Evolutionary conservation across 2,113 vertebrate species (phyloP).

Genomic region (Dicrurus megarhynchus): DNA sequence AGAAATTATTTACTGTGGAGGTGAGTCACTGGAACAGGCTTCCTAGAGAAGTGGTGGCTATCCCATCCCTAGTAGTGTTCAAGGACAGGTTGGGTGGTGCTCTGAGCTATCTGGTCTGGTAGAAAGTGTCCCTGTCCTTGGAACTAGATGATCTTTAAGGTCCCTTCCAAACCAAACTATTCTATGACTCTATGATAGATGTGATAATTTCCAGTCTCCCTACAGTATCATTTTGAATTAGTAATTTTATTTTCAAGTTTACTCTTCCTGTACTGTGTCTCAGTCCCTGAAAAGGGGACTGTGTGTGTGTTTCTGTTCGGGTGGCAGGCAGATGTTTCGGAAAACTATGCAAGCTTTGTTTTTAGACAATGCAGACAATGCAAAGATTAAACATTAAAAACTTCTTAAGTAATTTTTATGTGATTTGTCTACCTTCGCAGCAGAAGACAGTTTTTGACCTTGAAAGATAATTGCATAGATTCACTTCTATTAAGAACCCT

Average conservation of each 20-base stretch:
- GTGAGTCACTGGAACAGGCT: background rate
- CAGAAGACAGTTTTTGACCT: background rate
- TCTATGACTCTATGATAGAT: background rate
- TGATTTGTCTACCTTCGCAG: background rate
- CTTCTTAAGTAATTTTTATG: background rate
- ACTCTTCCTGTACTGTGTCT: background rate
- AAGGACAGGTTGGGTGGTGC: background rate
- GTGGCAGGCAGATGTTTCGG: background rate
- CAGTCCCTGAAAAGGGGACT: background rate
- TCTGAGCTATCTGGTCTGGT: background rate
- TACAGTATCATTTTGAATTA: background rate
- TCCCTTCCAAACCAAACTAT: background rate
- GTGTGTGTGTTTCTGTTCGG: background rate
- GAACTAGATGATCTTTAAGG: background rate
- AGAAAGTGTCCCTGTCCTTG: background rate
- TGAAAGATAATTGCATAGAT: constrained; percentile 25
- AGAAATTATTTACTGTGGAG: background rate
- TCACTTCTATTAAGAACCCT: background rate
- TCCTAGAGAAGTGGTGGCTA: background rate
- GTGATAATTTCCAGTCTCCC: background rate
- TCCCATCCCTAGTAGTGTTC: background rate
- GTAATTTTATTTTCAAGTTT: background rate
- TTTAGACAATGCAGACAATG: background rate
- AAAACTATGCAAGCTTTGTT: background rate
- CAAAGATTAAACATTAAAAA: background rate